A percentile compares a stretch with the other conserved stretches of the same genome.
Evolutionary conservation across 1,140 invertebrate species (phyloP).

Genomic region (Drosophila repleta): DNA sequence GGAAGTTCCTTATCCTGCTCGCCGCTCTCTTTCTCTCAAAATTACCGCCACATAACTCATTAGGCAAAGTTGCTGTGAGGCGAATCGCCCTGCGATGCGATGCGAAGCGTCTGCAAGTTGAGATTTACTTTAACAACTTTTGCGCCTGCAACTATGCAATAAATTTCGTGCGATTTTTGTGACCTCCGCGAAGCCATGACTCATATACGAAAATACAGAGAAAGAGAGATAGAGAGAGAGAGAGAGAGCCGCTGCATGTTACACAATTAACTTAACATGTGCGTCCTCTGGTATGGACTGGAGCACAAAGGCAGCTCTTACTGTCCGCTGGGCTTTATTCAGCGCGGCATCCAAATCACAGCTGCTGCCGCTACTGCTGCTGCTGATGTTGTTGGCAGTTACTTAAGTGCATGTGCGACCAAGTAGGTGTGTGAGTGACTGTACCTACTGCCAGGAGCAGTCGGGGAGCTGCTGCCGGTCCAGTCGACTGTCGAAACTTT

Average conservation of each 20-base stretch:
- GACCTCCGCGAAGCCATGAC: constrained; percentile 56
- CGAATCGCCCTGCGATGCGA: not conserved
- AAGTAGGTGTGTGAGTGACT: constrained; percentile 32
- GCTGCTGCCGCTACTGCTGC: constrained; percentile 50
- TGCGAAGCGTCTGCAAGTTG: constrained; percentile 44
- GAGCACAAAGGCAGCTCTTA: not conserved
- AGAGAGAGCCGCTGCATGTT: constrained; percentile 31
- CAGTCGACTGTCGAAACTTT: constrained; percentile 81
- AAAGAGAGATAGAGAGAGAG: not conserved
- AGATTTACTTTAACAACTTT: constrained; percentile 77
- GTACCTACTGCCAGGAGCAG: not conserved
- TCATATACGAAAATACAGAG: constrained; percentile 42
- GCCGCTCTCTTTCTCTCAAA: not conserved
- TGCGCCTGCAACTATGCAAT: constrained; percentile 79
- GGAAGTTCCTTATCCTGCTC: not conserved
- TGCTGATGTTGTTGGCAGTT: constrained; percentile 44
- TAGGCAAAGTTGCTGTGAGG: constrained; percentile 55
- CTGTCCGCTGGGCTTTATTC: constrained; percentile 19
- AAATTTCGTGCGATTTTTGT: constrained; percentile 69
- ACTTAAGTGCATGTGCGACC: constrained; percentile 73
- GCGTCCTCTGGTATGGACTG: not conserved
- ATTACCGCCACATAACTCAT: constrained; percentile 65
- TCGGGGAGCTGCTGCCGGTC: constrained; percentile 7
- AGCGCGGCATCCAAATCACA: constrained; percentile 41
- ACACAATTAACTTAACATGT: constrained; percentile 76